Base-by-base conservation (phyloP, 2,888 invertebrate species). In the Drosophila peninsularis region DNA sequence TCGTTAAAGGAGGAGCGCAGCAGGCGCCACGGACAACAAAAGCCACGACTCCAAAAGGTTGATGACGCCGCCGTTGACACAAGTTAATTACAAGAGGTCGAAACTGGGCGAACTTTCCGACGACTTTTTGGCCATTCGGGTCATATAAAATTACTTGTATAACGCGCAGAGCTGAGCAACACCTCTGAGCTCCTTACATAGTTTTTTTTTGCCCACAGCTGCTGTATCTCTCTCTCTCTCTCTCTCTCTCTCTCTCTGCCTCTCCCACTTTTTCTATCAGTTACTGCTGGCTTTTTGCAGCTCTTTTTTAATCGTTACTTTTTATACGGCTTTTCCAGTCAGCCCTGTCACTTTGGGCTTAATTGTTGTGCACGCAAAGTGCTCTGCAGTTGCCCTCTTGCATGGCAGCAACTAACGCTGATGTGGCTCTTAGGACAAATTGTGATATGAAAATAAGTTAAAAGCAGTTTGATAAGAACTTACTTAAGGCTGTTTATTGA, bases 81-180 rank as follows among this genome's bases (percentile, higher is more conserved):
- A 79, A 78, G 77, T 78, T 78, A 78, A 78, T 78, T 78, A 79
- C 77, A 71, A 65, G 49, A 78, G 63, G 68, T 75, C 74, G 58
- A 63, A 72, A 62, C 67, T 49, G 62, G 56, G 47, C 60, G 39
- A 77, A 77, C 73, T 73, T 78, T 34, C 24, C 61, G 63, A 27
- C 67, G 77, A 67, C 77, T 77, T 79, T 79, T 67, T 79, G 75
- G 66, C 71, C 76, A 60, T 62, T 56, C 62, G 63, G 66, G 66
- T 67, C 71, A 63, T 64, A 71, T 71, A 62, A 75, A 77, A 78
- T 77, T 78, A 78, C 76, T 77, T 70, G 75, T 55, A 66, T 70
- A 66, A 64, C 65, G 75, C 79, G 60, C 30, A 10, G 52, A 54
- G 73, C 50, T 54, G 56, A 53, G 67, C 58, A 55, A 77, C 77